A percentile compares a stretch with the other conserved stretches of the same genome.
Conservation (phyloP, 2,888 invertebrate genomes). For the Anoplius nigerrimus region DNA sequence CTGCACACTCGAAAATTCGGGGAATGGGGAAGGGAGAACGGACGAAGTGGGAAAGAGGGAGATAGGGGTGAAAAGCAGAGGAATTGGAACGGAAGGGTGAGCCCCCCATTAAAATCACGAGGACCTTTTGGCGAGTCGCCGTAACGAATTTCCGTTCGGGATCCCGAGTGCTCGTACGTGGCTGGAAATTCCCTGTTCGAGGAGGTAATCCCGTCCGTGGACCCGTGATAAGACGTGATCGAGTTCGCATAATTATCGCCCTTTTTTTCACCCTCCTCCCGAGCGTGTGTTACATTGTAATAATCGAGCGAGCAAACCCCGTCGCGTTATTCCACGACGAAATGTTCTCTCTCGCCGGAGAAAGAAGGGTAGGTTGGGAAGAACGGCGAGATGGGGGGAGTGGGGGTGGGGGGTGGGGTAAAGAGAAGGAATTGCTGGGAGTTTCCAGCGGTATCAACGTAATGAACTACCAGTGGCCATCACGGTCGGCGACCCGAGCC, state of each 20-base stretch:
- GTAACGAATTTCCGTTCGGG: conserved; percentile 1
- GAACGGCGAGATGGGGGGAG: no score
- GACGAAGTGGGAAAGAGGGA: background rate
- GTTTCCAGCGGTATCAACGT: conserved; percentile 39
- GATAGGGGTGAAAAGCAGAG: background rate
- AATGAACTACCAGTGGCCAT: conserved; percentile 27
- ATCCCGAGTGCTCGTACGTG: no score
- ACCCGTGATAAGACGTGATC: background rate
- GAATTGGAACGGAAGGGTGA: background rate
- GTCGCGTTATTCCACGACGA: no score
- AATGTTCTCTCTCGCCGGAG: no score
- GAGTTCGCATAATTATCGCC: no score
- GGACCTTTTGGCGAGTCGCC: background rate
- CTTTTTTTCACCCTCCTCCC: no score
- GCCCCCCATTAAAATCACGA: background rate
- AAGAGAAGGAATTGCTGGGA: background rate
- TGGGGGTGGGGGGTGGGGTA: no score
- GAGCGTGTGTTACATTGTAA: no score
- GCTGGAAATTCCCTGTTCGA: background rate
- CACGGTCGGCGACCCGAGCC: conserved; percentile 16
- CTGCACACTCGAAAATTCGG: background rate
- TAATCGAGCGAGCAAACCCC: no score
- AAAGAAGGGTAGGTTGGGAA: no score
- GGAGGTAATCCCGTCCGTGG: background rate
- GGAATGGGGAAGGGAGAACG: background rate